A percentile compares a stretch with the other conserved stretches of the same genome.
Evolutionary conservation across 2,888 invertebrate species (phyloP).

Genomic region (Luperina nickerlii): DNA sequence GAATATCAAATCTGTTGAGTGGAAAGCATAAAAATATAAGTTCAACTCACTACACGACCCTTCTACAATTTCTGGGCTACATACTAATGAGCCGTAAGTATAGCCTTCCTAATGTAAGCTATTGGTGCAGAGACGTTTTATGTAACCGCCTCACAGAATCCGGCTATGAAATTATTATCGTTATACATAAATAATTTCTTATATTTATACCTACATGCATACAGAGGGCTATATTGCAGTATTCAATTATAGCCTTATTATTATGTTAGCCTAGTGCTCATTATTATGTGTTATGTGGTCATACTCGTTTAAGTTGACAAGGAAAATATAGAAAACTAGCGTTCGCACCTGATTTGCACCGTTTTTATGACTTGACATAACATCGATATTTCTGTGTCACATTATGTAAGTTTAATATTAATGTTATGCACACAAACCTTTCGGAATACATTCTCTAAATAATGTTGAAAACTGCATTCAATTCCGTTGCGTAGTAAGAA

Average conservation of each 20-base stretch:
- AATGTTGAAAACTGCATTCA: neutral
- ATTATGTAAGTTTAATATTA: neutral
- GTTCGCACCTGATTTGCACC: no score
- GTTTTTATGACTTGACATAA: neutral
- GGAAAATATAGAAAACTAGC: neutral
- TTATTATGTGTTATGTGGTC: conserved; percentile 1
- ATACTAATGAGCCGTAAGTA: neutral
- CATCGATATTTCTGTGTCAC: neutral
- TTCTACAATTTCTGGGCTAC: neutral
- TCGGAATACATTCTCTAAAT: neutral
- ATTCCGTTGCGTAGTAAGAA: neutral
- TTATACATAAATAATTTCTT: neutral
- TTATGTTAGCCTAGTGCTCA: conserved; percentile 2
- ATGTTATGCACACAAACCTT: neutral
- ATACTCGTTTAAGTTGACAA: conserved; percentile 24
- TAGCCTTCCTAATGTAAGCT: conserved; percentile 6
- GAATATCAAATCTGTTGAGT: neutral
- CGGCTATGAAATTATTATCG: conserved; percentile 10
- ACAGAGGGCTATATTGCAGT: neutral
- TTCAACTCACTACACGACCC: neutral
- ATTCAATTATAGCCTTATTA: conserved; percentile 14
- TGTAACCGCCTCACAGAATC: conserved; percentile 21
- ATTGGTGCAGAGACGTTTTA: conserved; percentile 14
- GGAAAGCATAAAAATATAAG: neutral
- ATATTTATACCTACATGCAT: neutral